phyloP scores from a whole-genome alignment of 2,888 invertebrate species.

The Dorcus hopei region DNA sequence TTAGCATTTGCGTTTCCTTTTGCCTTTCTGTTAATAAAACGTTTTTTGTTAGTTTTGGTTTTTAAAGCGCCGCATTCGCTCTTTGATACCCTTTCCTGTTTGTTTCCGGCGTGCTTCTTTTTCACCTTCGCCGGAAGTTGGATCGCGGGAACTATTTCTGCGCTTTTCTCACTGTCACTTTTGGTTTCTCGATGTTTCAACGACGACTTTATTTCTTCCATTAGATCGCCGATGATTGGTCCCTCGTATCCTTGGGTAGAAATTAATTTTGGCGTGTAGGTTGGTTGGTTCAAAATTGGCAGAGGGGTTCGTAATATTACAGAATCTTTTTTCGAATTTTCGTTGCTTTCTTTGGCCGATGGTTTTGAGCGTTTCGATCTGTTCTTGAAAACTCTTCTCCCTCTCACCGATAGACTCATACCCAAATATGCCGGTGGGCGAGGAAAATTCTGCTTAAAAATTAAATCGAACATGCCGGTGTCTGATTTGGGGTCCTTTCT shows the following conservation, averaged over 20 bases:
- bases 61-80: slow-evolving; percentile 23
- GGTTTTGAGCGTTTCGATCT: slow-evolving; percentile 30
- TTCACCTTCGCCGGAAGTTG: slow-evolving; percentile 21
- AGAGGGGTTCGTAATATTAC: slow-evolving; percentile 48
- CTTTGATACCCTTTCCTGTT: slow-evolving; percentile 40
- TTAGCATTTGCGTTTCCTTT: slow-evolving; percentile 19
- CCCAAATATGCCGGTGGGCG: slow-evolving; percentile 80
- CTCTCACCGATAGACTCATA: slow-evolving; percentile 65
- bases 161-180: slow-evolving; percentile 12
- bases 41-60: slow-evolving; percentile 35
- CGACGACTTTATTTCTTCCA: slow-evolving; percentile 62
- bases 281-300: slow-evolving; percentile 34
- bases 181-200: slow-evolving; percentile 36
- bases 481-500: slow-evolving; percentile 69
- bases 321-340: slow-evolving; percentile 41
- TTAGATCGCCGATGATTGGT: slow-evolving; percentile 66
- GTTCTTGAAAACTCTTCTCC: slow-evolving; percentile 58
- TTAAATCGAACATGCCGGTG: slow-evolving; percentile 77
- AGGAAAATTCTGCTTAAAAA: slow-evolving; percentile 74
- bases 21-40: slow-evolving; percentile 40
- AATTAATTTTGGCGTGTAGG: slow-evolving; percentile 20
- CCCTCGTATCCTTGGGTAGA: slow-evolving; percentile 56
- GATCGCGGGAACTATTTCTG: slow-evolving; percentile 29
- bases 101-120: slow-evolving; percentile 20
- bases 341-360: slow-evolving; percentile 26